Evolutionary conservation across 92 coral and sea anemone genomes (phyloP).

Genomic region (Phenganax subtilis): DNA sequence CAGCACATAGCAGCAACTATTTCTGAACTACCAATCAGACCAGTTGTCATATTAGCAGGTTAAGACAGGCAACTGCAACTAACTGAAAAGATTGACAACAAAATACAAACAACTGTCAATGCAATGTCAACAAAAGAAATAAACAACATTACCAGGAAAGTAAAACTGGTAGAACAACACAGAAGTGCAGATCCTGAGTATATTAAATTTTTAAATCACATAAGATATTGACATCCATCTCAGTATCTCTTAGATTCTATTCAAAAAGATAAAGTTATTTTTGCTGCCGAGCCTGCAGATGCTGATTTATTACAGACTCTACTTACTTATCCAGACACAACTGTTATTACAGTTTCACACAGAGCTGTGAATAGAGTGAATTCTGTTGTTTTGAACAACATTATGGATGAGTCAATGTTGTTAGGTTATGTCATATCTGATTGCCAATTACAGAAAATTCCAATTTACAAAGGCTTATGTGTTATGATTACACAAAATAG

Average conservation of each 20-base stretch:
- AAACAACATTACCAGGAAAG: background rate
- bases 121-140: no score
- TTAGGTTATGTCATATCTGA: slow-evolving; percentile 12
- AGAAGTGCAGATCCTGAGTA: slow-evolving; percentile 18
- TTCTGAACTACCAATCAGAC: no score
- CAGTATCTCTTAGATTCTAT: slow-evolving; percentile 26
- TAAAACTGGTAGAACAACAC: slow-evolving; percentile 2
- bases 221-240: slow-evolving; percentile 35
- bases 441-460: background rate
- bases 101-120: no score
- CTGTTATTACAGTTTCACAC: slow-evolving; percentile 31
- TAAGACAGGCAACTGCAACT: no score
- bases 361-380: slow-evolving; percentile 23
- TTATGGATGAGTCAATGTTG: background rate
- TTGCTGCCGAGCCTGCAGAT: slow-evolving; percentile 18
- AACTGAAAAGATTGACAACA: no score
- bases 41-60: no score
- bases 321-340: background rate
- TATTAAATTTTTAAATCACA: slow-evolving; percentile 27
- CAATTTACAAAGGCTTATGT: slow-evolving; percentile 6
- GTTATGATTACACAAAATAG: slow-evolving; percentile 35
- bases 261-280: slow-evolving; percentile 23
- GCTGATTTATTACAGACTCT: background rate
- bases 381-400: background rate
- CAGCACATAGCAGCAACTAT: no score